phyloP scores from a whole-genome alignment of 2,888 invertebrate species.

The Philaethria dido region DNA sequence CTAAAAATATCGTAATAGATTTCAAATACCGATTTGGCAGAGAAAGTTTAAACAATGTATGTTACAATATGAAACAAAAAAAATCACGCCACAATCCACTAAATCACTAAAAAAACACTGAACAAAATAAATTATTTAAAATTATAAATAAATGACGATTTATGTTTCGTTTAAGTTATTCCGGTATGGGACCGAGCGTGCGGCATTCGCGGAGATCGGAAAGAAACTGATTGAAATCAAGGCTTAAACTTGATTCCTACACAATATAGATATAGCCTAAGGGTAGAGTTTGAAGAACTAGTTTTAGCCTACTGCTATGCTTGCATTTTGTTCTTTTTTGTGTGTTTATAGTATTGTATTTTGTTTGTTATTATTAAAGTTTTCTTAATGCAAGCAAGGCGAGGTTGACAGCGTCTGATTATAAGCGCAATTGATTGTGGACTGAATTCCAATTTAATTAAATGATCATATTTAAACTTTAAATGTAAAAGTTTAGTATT shows the following conservation, averaged over 20 bases:
- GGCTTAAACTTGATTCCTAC: constrained; percentile 40
- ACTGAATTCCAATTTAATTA: no score
- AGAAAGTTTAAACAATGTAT: constrained; percentile 24
- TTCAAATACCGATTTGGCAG: constrained; percentile 22
- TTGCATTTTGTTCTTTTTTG: constrained; percentile 10
- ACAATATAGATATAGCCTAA: constrained; percentile 23
- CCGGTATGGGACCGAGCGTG: constrained; percentile 48
- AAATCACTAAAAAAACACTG: constrained; percentile 13
- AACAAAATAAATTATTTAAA: constrained; percentile 2
- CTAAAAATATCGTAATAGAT: background rate
- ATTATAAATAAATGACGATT: background rate
- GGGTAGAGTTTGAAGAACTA: constrained; percentile 35
- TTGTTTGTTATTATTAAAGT: background rate
- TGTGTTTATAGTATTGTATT: background rate
- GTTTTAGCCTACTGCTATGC: constrained; percentile 30
- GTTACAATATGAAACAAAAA: constrained; percentile 2
- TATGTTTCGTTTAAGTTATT: constrained; percentile 14
- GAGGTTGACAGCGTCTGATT: no score
- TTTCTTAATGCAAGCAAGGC: no score
- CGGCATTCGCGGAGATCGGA: constrained; percentile 47
- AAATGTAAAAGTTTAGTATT: no score
- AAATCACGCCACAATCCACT: background rate
- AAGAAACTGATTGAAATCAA: constrained; percentile 55
- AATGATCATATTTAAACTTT: no score
- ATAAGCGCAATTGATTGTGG: no score